Conservation (phyloP, 2,888 invertebrate species). For the Meganola albula region DNA sequence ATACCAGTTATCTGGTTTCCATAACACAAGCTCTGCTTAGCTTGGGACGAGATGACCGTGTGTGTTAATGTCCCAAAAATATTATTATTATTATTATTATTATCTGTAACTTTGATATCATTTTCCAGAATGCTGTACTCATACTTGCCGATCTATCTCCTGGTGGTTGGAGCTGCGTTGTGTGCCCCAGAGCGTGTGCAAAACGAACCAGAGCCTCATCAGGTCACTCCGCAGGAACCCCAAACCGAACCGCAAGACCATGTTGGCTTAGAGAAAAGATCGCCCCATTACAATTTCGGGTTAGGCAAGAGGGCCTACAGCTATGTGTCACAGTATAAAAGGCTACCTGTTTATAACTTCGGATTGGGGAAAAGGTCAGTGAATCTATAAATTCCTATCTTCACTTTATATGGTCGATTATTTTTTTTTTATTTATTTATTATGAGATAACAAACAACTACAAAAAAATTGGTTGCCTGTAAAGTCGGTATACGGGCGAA, state of each 20-base stretch:
- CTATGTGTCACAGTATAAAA: slow-evolving; percentile 80
- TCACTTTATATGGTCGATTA: too few species aligned
- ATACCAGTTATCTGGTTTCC: too few species aligned
- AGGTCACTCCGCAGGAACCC: slow-evolving; percentile 20
- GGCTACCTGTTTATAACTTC: slow-evolving; percentile 78
- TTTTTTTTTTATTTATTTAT: neutral
- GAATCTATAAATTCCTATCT: too few species aligned
- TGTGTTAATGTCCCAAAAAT: neutral
- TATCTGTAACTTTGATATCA: neutral
- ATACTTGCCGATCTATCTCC: slow-evolving; percentile 46
- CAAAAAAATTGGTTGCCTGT: too few species aligned
- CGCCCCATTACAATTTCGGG: slow-evolving; percentile 75
- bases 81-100: neutral
- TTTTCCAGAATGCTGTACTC: slow-evolving; percentile 63
- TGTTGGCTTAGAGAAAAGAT: slow-evolving; percentile 52
- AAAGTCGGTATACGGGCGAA: too few species aligned
- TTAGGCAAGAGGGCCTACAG: slow-evolving; percentile 77
- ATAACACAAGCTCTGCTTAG: neutral
- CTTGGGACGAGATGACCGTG: neutral
- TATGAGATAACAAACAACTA: neutral
- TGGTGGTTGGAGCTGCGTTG: slow-evolving; percentile 50
- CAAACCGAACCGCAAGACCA: slow-evolving; percentile 29
- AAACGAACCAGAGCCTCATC: slow-evolving; percentile 35
- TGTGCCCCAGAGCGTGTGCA: slow-evolving; percentile 57
- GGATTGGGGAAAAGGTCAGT: slow-evolving; percentile 76